Conservation (phyloP, 2,113 vertebrate species). For the Engystomops pustulosus region DNA sequence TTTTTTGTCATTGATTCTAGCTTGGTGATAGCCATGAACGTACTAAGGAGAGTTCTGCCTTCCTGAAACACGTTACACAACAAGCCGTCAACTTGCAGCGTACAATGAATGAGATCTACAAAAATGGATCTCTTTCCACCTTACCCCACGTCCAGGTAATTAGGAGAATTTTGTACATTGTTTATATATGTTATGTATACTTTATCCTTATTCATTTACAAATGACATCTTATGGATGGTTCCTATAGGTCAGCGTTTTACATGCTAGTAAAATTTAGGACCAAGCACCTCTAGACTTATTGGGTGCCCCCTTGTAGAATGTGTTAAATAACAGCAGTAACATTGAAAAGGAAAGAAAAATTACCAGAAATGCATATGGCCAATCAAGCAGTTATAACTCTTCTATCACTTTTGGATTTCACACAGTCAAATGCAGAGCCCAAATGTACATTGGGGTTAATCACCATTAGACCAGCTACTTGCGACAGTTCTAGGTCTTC, state of each 20-base stretch:
- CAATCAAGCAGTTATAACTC: no score
- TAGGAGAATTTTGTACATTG: not conserved
- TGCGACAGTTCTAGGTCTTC: no score
- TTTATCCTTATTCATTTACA: not conserved
- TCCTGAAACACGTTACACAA: conserved; percentile 77
- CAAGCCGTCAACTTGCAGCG: conserved; percentile 82
- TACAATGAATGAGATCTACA: conserved; percentile 76
- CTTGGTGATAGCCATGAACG: conserved; percentile 78
- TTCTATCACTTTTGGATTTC: no score
- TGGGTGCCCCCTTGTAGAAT: not conserved
- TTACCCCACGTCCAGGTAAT: conserved; percentile 72
- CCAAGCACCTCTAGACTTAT: no score
- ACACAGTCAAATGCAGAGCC: no score
- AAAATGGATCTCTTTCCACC: conserved; percentile 68
- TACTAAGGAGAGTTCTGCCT: conserved; percentile 76
- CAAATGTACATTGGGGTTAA: no score
- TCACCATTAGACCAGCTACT: no score
- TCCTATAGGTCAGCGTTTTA: not conserved
- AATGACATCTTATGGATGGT: not conserved
- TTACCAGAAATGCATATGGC: no score
- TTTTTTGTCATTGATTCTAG: conserved; percentile 62
- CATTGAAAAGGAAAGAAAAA: no score
- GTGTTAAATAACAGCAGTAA: no score
- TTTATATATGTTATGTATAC: no score
- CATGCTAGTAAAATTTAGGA: not conserved